Base-by-base conservation (phyloP, 1,140 invertebrate species). In the Pseudomyrmex gracilis region DNA sequence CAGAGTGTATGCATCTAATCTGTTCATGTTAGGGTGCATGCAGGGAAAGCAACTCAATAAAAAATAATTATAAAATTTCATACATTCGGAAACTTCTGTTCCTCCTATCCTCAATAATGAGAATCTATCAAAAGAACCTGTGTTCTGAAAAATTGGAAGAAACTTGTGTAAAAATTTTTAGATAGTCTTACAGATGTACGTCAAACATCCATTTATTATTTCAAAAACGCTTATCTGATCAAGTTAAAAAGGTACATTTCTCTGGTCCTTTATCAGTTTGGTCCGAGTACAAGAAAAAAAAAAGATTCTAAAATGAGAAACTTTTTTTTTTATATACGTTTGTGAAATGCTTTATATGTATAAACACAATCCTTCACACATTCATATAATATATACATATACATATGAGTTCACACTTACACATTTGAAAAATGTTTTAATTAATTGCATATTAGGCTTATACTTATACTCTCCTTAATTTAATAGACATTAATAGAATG, bases 1-100 rank as follows among this genome's bases (percentile, higher is more conserved):
- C 91, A 89, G 90, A 92, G 88, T 92, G 93, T 89, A 91, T 93
- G 86, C 92, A 94, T 91, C 92, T 92, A 91, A 93, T 93, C 90
- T 93, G 92, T 94, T 94, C 86, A 93, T 94, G 93, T 94, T 94
- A 92, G 84, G 93, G 93, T 94, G 93, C 90, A 91, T 94, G 88
- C 93, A 82, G 87, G 85, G 83, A 90, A 90, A 91, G 87, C 90
- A 90, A 87, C 87, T 93, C 90, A 93, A 93, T 93, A 93, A 92
- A 92, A 93, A 92, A 85, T 78, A 78, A 91, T 92, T 92, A 91
- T 87, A 90, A 92, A 92, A 92, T 76, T 85, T 77, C 55, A 85
- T 82, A 22, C 7, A 58, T 63, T 61, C 34, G 5, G 20, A 22
- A 68, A 17, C 53, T 74, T 15, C n/a, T 53, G 45, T 76, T 15